These are phyloP conservation scores for Ptilonorhynchus violaceus DNA, from an alignment of 2,113 vertebrate species.

Conservation along the genomic window DNA sequence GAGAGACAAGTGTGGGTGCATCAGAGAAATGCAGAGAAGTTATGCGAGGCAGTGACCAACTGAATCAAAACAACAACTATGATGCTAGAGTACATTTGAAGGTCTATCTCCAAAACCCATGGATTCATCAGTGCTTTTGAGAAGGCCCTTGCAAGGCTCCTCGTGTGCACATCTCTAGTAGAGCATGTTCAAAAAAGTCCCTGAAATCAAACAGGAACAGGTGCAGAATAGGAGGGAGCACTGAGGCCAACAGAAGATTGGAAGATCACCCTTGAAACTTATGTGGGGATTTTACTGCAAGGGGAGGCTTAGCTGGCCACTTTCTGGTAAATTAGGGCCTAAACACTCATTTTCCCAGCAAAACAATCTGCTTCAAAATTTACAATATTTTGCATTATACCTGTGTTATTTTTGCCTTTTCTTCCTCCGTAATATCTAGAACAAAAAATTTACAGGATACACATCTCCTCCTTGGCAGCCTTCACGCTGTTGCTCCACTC, in stretches of 20 bases:
- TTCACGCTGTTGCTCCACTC: neutral
- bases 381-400: neutral
- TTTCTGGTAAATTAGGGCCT: neutral
- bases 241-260: neutral
- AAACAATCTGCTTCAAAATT: neutral
- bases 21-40: neutral
- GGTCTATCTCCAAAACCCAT: neutral
- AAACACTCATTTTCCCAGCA: neutral
- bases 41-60: neutral
- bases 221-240: neutral
- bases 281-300: neutral
- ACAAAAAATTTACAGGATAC: neutral
- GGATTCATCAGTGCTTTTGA: neutral
- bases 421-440: neutral
- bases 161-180: neutral
- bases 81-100: neutral
- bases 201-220: neutral
- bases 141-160: neutral
- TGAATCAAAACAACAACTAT: neutral
- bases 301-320: neutral
- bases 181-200: neutral
- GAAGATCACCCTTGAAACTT: fast-evolving
- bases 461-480: neutral
- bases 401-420: neutral
- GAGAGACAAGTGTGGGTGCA: neutral